Base-by-base conservation (phyloP, 2,888 invertebrate species). In the Campaea margaritaria region DNA sequence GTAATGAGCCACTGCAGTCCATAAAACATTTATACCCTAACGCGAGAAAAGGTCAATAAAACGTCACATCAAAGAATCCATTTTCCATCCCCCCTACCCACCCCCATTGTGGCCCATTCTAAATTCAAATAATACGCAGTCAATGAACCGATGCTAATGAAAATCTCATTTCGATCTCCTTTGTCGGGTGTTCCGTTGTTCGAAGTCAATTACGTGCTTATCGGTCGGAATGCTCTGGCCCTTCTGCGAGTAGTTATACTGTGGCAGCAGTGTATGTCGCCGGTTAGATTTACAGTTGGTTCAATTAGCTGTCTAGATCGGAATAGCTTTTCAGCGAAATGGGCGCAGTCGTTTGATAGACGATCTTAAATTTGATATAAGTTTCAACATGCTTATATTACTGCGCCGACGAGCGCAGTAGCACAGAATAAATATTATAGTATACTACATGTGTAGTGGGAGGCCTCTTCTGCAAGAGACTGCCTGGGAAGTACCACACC, bases 151-250 rank as follows among this genome's bases (percentile, higher is more conserved):
- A 15, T 50, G 61, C 56, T 63, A 68, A 68, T 66, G 61, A 59
- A 66, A 60, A 66, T 59, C 68, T 65, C 65, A 63, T 63, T 65
- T 62, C 59, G 57, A 63, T 58, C 64, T 62, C 56, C 58, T 65
- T 63, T 65, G 66, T 65, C 58, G 61, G 28, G 45, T 31, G 31
- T 49, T 38, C 58, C 62, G 54, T 60, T 58, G 62, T 65, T 63
- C 59, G 44, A 48, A 62, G 60, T 65, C 62, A 65, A 69, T 69
- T 69, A 63, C 47, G 43, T 55, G 45, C 61, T 67, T 62, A 66
- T 64, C 61, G 50, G 15, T 36, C 12, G 46, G 31, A 41, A 41
- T 41, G 39, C 14, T 4, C 15, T 45, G 28, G n/a, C 11, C 3
- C 15, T 12, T 16, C 15, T 16, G 8, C 3, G 15, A 16, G 16